Percentiles rank a stretch among this genome's conserved stretches.
phyloP scores from a whole-genome alignment of 2,888 invertebrate species.

The Hirudinaria manillensis region DNA sequence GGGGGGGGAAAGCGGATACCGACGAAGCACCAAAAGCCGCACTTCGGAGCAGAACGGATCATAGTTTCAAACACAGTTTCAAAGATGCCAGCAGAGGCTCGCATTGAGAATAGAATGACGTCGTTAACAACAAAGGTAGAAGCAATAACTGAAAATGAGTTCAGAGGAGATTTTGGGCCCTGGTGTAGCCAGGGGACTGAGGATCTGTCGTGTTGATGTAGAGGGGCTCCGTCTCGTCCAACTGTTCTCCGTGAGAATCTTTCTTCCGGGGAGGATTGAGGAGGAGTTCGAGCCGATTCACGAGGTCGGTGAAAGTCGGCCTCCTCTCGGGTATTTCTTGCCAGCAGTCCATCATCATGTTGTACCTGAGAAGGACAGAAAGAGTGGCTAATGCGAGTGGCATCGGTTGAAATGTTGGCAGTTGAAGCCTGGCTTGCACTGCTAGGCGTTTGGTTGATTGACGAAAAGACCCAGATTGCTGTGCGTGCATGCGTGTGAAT shows the following conservation, averaged over 20 bases:
- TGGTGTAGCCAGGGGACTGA: constrained; percentile 2
- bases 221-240: constrained; percentile 31
- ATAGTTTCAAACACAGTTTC: too few species aligned
- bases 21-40: too few species aligned
- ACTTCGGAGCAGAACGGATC: too few species aligned
- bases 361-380: constrained; percentile 35
- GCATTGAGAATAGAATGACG: too few species aligned
- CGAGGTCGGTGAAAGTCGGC: constrained; percentile 41
- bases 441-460: too few species aligned
- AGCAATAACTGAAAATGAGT: neutral
- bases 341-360: constrained; percentile 41
- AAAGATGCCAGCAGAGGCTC: too few species aligned
- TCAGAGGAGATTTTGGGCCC: neutral
- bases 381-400: neutral
- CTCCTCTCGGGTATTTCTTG: constrained; percentile 36
- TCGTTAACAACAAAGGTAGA: too few species aligned
- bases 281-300: constrained; percentile 40
- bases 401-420: neutral
- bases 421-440: neutral
- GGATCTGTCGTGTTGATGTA: constrained; percentile 32
- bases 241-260: neutral
- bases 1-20: too few species aligned
- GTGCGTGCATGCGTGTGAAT: neutral
- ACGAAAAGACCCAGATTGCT: neutral
- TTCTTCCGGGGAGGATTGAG: constrained; percentile 39